Evolutionary conservation across 2,797 vertebrate genomes (phyloP).

Genomic region (Dendrocincla tyrannina): DNA sequence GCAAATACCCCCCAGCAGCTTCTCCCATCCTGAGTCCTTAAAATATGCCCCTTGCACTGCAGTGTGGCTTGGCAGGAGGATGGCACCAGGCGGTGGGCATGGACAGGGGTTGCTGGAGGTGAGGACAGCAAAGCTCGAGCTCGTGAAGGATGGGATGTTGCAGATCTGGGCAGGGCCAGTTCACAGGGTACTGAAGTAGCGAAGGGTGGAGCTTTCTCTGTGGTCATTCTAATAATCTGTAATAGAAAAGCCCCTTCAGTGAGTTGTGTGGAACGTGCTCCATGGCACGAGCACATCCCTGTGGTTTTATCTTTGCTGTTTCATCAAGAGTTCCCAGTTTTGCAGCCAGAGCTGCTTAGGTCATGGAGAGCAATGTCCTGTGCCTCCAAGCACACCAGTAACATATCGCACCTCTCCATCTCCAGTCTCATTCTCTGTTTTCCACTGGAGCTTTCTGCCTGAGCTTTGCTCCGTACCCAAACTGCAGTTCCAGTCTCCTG

Average conservation of each 20-base stretch:
- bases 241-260: not conserved
- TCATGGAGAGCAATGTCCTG: not conserved
- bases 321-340: not conserved
- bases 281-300: not conserved
- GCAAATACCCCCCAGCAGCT: not conserved
- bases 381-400: not conserved
- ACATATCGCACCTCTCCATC: not conserved
- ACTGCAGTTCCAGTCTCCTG: not conserved
- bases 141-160: not conserved
- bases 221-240: rapidly evolving
- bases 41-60: not conserved
- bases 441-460: not conserved
- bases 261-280: not conserved
- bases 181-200: not conserved
- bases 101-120: not conserved
- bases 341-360: not conserved
- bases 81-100: not conserved
- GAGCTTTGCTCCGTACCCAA: not conserved
- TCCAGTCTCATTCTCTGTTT: not conserved
- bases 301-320: not conserved
- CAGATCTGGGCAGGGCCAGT: not conserved
- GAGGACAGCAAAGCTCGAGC: not conserved
- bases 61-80: not conserved
- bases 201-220: not conserved
- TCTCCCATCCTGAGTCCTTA: not conserved